Percentiles rank a stretch among this genome's conserved stretches.
These are phyloP conservation scores for Chloroceryle aenea DNA, from an alignment of 2,113 vertebrate species.

Conservation along the genomic window DNA sequence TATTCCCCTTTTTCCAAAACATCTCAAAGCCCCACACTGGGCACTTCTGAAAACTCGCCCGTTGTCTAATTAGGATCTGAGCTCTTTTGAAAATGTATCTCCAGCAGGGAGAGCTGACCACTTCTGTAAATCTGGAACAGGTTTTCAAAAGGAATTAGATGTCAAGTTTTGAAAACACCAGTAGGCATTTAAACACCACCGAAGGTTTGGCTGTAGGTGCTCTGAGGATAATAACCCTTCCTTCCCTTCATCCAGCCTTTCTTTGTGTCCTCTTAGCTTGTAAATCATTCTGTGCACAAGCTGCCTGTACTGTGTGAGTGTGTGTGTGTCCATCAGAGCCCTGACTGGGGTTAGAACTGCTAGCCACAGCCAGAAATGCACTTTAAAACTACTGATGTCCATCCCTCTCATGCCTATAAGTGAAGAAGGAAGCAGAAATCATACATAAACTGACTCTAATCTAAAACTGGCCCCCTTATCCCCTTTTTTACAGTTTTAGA, in stretches of 20 bases:
- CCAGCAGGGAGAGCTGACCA: not conserved
- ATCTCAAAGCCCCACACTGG: not conserved
- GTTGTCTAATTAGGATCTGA: not conserved
- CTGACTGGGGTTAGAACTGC: not conserved
- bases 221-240: not conserved
- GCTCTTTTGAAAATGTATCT: not conserved
- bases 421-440: not conserved
- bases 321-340: not conserved
- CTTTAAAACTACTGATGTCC: not conserved
- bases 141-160: conserved; percentile 40
- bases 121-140: conserved; percentile 16
- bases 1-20: not conserved
- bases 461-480: not conserved
- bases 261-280: not conserved
- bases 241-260: not conserved
- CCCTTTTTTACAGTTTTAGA: not conserved
- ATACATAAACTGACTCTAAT: not conserved
- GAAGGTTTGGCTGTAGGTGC: not conserved
- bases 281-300: not conserved
- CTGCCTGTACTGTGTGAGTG: not conserved
- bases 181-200: not conserved
- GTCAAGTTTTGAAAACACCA: not conserved
- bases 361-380: not conserved
- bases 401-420: not conserved
- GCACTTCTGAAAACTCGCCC: not conserved